Conservation (phyloP, 1,140 invertebrate genomes). For the Cherax destructor region DNA sequence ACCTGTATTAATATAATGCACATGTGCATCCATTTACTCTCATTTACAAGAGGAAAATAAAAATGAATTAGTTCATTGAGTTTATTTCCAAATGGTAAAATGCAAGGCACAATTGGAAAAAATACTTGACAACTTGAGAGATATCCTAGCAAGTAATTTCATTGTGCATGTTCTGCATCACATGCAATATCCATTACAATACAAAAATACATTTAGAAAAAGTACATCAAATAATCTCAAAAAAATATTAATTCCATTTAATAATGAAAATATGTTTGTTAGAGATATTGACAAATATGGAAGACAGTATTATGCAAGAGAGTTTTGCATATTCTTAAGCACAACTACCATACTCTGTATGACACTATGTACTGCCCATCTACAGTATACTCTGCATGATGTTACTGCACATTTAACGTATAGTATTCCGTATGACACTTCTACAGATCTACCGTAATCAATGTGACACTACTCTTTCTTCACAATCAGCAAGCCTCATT, state of each 20-base stretch:
- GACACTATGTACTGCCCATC: background rate
- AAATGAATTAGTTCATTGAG: background rate
- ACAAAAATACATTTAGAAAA: background rate
- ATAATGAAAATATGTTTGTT: background rate
- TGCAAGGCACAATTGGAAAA: background rate
- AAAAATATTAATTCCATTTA: background rate
- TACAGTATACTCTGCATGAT: too few species aligned
- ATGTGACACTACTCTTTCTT: background rate
- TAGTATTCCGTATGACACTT: too few species aligned
- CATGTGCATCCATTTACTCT: too few species aligned
- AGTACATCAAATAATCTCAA: background rate
- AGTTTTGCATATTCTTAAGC: background rate
- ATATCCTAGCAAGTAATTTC: background rate
- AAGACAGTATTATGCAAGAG: background rate
- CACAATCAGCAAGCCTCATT: background rate
- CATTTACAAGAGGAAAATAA: background rate
- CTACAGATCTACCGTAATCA: too few species aligned
- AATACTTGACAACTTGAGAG: background rate
- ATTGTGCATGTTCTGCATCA: background rate
- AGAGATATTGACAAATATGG: background rate
- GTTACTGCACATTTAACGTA: too few species aligned
- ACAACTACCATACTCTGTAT: background rate
- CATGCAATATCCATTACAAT: background rate
- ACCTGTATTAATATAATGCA: too few species aligned
- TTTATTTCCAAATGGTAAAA: background rate